phyloP scores from a whole-genome alignment of 2,888 invertebrate genomes.

The Sphaerophoria taeniata region DNA sequence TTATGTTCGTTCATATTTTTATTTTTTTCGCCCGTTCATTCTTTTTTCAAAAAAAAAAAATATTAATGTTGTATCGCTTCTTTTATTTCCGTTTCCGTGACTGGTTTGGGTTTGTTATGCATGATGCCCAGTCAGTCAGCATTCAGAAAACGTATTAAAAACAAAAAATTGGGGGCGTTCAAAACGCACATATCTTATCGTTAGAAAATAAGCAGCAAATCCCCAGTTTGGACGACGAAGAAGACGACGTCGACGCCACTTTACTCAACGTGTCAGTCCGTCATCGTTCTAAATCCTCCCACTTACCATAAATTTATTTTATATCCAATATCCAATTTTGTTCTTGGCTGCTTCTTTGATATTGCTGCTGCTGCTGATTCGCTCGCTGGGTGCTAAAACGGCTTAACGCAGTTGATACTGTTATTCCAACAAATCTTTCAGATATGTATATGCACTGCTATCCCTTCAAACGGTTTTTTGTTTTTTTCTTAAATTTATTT shows the following conservation, averaged over 20 bases:
- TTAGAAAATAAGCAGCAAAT: constrained; percentile 18
- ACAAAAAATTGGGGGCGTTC: constrained; percentile 60
- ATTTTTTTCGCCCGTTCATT: constrained; percentile 3
- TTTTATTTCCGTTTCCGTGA: constrained; percentile 21
- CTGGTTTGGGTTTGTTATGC: constrained; percentile 1
- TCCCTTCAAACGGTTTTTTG: constrained; percentile 48
- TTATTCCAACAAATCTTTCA: constrained; percentile 38
- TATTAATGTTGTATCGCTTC: constrained; percentile 28
- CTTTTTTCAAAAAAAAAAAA: background rate
- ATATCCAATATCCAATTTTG: constrained; percentile 72
- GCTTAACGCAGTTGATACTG: constrained; percentile 27
- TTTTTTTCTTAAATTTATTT: constrained; percentile 9
- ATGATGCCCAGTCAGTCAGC: constrained; percentile 4
- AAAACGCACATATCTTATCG: constrained; percentile 47
- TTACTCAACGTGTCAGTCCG: constrained; percentile 52
- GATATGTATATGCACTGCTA: constrained; percentile 60
- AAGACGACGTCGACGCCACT: constrained; percentile 16
- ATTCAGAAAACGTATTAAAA: background rate
- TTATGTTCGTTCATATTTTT: constrained; percentile 27
- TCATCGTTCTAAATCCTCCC: constrained; percentile 49
- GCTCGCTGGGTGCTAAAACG: background rate
- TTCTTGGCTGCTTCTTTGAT: constrained; percentile 30
- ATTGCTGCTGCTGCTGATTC: constrained; percentile 30
- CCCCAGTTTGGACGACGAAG: background rate
- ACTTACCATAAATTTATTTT: constrained; percentile 72